Evolutionary conservation across 2,797 vertebrate genomes (phyloP).

Genomic region (Onychomys leucogaster): DNA sequence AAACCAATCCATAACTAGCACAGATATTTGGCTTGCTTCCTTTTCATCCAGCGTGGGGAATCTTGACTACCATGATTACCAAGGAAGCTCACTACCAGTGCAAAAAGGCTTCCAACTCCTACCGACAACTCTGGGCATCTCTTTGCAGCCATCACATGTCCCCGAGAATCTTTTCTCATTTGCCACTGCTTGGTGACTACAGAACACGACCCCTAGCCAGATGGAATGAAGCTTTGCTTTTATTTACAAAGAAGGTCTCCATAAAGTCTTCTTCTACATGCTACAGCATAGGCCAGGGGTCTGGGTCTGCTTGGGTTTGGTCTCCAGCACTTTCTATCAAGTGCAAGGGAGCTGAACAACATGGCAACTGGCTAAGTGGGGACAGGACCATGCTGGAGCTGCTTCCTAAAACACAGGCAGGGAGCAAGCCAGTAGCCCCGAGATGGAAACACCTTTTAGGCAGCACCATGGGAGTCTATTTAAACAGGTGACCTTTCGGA

Average conservation of each 20-base stretch:
- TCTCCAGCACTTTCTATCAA: background rate
- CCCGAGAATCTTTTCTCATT: background rate
- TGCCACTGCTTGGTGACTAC: conserved; percentile 33
- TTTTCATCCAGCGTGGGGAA: background rate
- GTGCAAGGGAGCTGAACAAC: background rate
- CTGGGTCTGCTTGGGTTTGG: background rate
- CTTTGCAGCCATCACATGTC: conserved; percentile 32
- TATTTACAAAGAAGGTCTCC: conserved; percentile 50
- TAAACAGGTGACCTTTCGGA: conserved; percentile 81
- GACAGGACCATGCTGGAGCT: background rate
- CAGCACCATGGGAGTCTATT: conserved; percentile 75
- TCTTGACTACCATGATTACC: background rate
- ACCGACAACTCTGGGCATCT: background rate
- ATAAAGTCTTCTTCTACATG: background rate
- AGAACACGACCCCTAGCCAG: background rate
- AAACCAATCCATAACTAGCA: background rate
- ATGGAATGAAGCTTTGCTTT: conserved; percentile 17
- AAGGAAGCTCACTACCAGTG: background rate
- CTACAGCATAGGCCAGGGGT: background rate
- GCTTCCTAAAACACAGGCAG: conserved; percentile 61
- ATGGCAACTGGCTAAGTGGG: background rate
- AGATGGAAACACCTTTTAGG: conserved; percentile 71
- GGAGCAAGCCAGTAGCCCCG: background rate
- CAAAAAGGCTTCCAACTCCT: conserved; percentile 33
- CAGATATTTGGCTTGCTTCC: background rate